Conservation (phyloP, 2,888 invertebrate species). For the Tiliacea citrago region DNA sequence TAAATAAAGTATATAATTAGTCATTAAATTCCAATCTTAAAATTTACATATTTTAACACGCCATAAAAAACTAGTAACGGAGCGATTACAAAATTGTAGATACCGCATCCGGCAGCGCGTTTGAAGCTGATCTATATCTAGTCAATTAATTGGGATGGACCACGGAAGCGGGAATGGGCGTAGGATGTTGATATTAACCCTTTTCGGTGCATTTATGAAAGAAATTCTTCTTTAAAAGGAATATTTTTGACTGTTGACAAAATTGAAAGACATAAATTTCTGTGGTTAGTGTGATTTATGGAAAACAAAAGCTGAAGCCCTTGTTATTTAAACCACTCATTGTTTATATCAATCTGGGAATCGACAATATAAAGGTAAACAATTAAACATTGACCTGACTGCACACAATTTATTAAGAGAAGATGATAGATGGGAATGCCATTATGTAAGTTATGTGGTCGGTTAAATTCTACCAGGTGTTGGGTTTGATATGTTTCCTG, state of each 20-base stretch:
- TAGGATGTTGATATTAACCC: slow-evolving; percentile 66
- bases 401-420: too few relatives aligned
- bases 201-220: slow-evolving; percentile 56
- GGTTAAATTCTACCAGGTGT: too few relatives aligned
- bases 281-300: not conserved
- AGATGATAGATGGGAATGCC: too few relatives aligned
- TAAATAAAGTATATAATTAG: slow-evolving; percentile 32
- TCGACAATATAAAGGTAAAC: too few relatives aligned
- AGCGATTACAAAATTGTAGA: slow-evolving; percentile 53
- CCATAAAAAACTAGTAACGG: slow-evolving; percentile 48
- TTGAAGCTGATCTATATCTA: slow-evolving; percentile 68
- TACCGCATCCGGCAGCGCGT: slow-evolving; percentile 54
- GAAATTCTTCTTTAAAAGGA: slow-evolving; percentile 45
- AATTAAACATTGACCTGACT: too few relatives aligned
- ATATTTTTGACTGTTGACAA: slow-evolving; percentile 20
- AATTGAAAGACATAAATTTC: slow-evolving; percentile 2
- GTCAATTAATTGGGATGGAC: slow-evolving; percentile 67
- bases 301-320: not conserved
- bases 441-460: too few relatives aligned
- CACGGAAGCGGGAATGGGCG: slow-evolving; percentile 68
- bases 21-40: slow-evolving; percentile 30
- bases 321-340: not conserved
- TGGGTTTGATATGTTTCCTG: too few relatives aligned
- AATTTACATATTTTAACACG: slow-evolving; percentile 60
- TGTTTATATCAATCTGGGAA: too few relatives aligned